These are phyloP conservation scores for Coendou prehensilis DNA, from an alignment of 2,797 vertebrate genomes.

Conservation along the genomic window DNA sequence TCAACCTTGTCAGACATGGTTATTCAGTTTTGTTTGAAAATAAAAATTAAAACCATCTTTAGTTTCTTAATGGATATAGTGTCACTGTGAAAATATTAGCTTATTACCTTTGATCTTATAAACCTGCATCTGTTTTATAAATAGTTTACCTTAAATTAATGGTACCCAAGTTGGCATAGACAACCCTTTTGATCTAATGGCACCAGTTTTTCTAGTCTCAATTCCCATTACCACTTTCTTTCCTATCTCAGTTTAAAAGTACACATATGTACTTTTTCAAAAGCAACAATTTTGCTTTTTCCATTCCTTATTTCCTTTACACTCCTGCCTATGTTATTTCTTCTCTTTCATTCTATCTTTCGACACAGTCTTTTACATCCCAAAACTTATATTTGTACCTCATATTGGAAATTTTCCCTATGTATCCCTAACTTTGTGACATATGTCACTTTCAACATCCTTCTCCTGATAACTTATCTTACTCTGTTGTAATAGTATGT, in stretches of 20 bases:
- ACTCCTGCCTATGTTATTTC: background rate
- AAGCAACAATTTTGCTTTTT: background rate
- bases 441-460: background rate
- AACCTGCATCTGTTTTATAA: background rate
- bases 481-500: background rate
- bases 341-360: background rate
- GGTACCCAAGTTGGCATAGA: background rate
- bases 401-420: background rate
- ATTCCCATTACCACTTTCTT: background rate
- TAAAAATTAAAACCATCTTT: conserved; percentile 12
- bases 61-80: background rate
- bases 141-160: background rate
- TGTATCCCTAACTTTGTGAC: background rate
- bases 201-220: background rate
- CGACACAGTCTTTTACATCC: background rate
- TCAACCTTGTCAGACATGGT: conserved; percentile 28
- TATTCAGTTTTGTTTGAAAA: background rate
- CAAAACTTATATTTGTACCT: background rate
- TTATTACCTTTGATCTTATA: background rate
- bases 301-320: background rate
- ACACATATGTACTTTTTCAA: background rate
- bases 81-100: background rate
- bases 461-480: conserved; percentile 15
- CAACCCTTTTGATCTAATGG: background rate
- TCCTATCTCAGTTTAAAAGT: background rate